Conservation (phyloP, 2,113 vertebrate genomes). For the Triplophysa rosa region DNA sequence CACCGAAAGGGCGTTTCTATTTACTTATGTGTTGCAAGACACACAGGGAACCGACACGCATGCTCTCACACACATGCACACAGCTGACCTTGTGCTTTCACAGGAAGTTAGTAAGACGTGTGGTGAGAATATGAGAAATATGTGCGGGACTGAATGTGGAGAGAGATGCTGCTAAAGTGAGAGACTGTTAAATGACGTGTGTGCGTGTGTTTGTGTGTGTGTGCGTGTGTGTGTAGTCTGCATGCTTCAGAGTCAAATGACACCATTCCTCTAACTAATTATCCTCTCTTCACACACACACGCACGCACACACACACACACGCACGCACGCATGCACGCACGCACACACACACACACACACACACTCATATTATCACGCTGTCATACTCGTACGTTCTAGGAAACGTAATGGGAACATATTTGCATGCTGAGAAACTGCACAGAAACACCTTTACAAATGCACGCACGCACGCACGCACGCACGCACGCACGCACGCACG, state of each 20-base stretch:
- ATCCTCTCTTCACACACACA: constrained; percentile 24
- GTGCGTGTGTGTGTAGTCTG: constrained; percentile 4
- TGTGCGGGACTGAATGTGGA: constrained; percentile 25
- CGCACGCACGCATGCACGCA: no score
- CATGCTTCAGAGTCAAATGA: constrained; percentile 31
- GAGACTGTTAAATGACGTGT: constrained; percentile 35
- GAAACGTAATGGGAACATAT: background rate
- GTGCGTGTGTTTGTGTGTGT: constrained; percentile 2
- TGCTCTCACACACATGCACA: constrained; percentile 17
- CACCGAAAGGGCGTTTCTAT: constrained; percentile 13
- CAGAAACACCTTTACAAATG: constrained; percentile 22
- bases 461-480: background rate
- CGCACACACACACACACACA: constrained; percentile 10
- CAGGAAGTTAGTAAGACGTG: constrained; percentile 21
- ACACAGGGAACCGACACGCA: background rate
- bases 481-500: no score
- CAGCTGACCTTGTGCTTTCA: constrained; percentile 32
- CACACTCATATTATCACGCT: constrained; percentile 15
- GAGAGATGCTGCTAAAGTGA: constrained; percentile 40
- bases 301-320: background rate
- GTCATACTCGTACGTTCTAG: constrained; percentile 18
- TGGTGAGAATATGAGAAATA: constrained; percentile 37
- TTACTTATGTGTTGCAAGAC: constrained; percentile 16
- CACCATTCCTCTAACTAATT: constrained; percentile 28
- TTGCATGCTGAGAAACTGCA: constrained; percentile 1